Evolutionary conservation across 2,888 invertebrate genomes (phyloP).

Genomic region (Callimorpha dominula): DNA sequence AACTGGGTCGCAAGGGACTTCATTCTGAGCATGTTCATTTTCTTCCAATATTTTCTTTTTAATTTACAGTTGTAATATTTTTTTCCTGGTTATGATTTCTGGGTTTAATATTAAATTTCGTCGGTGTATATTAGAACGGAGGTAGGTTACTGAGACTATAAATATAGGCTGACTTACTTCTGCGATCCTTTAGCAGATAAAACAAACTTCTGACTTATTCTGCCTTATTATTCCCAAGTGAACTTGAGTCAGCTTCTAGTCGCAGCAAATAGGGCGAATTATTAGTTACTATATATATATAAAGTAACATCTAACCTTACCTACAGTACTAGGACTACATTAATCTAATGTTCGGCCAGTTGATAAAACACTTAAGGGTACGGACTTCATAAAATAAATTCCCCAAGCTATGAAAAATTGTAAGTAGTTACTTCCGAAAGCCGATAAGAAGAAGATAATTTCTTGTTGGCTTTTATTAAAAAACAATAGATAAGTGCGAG

Average conservation of each 20-base stretch:
- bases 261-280: not conserved
- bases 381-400: too few relatives aligned
- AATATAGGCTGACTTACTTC: slow-evolving; percentile 13
- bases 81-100: slow-evolving; percentile 25
- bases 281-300: not conserved
- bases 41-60: slow-evolving; percentile 47
- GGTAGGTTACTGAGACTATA: slow-evolving; percentile 10
- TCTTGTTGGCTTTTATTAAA: too few relatives aligned
- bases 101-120: slow-evolving; percentile 17
- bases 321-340: not conserved
- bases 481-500: too few relatives aligned
- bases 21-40: slow-evolving; percentile 37
- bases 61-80: slow-evolving; percentile 47
- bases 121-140: slow-evolving; percentile 10
- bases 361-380: not conserved
- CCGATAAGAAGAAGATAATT: too few relatives aligned
- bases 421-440: not conserved
- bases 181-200: slow-evolving; percentile 7
- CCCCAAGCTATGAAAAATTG: slow-evolving; percentile 25
- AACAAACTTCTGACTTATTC: slow-evolving; percentile 11
- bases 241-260: slow-evolving; percentile 2
- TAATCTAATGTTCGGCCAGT: not conserved
- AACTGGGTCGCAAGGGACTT: slow-evolving; percentile 44
- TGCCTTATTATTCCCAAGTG: slow-evolving; percentile 6
- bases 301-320: not conserved